Evolutionary conservation across 2,113 vertebrate species (phyloP), one percentile per base, ranked within the genome.

Genomic region (Melanotaenia duboulayi): DNA sequence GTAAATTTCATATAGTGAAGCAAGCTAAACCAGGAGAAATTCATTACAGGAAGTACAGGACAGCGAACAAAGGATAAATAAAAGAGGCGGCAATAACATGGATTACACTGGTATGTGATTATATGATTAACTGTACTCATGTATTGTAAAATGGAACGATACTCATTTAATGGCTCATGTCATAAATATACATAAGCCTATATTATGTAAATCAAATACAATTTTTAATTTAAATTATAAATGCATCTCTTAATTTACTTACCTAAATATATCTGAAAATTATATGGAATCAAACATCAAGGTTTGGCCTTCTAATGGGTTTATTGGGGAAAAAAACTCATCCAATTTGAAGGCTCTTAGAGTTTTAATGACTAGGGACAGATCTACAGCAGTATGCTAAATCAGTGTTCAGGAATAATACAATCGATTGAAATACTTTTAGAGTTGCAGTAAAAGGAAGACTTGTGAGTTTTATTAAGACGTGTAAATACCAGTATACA

Each of bases 211-310:
- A 49, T 63, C 54, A 49, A 55, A 75, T 54, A 52, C 4, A 57
- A 62, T 42, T 0, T 42, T 23, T 9, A 74, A 60, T 76, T 78
- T 75, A 61, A 60, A 76, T 65, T 40, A 65, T 19, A 49, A 65
- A 50, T n/a, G 54, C 49, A 57, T 54, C 62, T 72, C 71, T 81
- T 63, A 51, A 84, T 78, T 73, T 87, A 73, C 28, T 12, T 17
- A 70, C 54, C 59, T 58, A 74, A 72, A 81, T 75, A 65, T 74
- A 64, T 55, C 50, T 50, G 67, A 46, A 79, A 70, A 76, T 86
- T 70, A 76, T 20, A 86, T 42, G 23, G 25, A 24, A 19, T 66
- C 25, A 57, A 11, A 77, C 54, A 86, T 65, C 44, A 52, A 39
- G 39, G 81, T 59, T 64, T 80, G 63, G 72, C 46, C 25, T 65